These are phyloP conservation scores for Cirrhinus mrigala DNA, from an alignment of 2,797 vertebrate species.

Conservation along the genomic window DNA sequence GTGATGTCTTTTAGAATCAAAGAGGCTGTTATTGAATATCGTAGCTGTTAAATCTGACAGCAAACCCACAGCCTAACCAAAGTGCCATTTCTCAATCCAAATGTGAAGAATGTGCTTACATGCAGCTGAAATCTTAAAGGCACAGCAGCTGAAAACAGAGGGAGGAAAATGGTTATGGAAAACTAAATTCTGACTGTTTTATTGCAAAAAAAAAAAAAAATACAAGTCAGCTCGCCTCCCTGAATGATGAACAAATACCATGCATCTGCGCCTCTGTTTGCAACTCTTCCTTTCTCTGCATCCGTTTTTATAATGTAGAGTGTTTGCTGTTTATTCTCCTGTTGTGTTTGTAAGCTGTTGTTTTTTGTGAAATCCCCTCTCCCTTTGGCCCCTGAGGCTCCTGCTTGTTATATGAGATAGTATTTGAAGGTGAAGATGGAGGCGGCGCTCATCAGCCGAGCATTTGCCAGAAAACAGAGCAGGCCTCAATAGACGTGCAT, in stretches of 20 bases:
- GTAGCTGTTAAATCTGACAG: neutral
- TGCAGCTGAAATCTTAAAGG: neutral
- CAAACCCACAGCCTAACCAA: neutral
- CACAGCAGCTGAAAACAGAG: neutral
- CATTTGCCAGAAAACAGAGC: neutral
- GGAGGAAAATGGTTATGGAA: neutral
- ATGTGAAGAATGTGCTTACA: neutral
- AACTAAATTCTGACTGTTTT: neutral
- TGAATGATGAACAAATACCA: neutral
- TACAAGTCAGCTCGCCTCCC: neutral
- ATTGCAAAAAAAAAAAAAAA: neutral
- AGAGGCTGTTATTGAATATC: neutral
- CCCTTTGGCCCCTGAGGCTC: neutral
- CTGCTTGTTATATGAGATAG: slow-evolving; percentile 16
- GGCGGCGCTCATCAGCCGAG: neutral
- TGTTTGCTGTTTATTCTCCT: neutral
- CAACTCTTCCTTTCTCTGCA: neutral
- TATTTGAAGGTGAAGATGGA: slow-evolving; percentile 26
- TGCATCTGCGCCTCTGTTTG: neutral
- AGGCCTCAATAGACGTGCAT: neutral
- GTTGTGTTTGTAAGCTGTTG: neutral
- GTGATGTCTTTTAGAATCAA: neutral
- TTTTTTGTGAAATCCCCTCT: neutral
- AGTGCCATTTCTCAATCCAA: neutral
- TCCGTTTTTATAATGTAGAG: neutral